Conservation (phyloP, 2,113 vertebrate species). For the Recurvirostra avosetta region DNA sequence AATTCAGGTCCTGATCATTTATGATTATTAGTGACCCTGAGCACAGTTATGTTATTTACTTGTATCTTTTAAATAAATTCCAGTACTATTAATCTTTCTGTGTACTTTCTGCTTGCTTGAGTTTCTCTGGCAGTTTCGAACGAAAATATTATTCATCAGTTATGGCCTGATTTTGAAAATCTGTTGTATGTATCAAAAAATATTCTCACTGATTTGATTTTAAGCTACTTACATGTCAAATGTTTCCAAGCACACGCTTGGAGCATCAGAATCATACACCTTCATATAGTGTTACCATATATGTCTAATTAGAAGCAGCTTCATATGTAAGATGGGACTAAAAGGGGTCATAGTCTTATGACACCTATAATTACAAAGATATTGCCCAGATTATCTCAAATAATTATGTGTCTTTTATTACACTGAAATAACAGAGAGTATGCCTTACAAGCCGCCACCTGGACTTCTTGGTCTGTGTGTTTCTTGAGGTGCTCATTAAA, state of each 20-base stretch:
- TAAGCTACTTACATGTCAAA: background rate
- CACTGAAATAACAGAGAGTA: background rate
- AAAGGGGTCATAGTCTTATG: background rate
- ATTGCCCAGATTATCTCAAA: background rate
- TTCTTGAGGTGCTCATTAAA: background rate
- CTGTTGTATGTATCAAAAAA: background rate
- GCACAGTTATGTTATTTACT: background rate
- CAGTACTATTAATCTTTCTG: background rate
- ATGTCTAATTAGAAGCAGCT: background rate
- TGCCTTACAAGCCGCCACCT: background rate
- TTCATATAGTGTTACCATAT: background rate
- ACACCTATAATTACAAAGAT: background rate
- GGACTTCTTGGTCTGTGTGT: background rate
- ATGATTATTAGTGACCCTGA: slow-evolving; percentile 12
- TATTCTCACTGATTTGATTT: background rate
- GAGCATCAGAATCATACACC: background rate
- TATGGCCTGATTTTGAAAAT: background rate
- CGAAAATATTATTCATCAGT: background rate
- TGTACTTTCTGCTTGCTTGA: slow-evolving; percentile 1
- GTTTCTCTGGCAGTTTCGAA: background rate
- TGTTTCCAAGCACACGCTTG: background rate
- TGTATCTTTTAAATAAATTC: background rate
- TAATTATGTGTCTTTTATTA: background rate
- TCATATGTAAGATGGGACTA: background rate
- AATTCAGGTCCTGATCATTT: background rate